Percentiles rank a stretch among this genome's conserved stretches.
phyloP scores from a whole-genome alignment of 1,140 invertebrate genomes.

The Drosophila ironensis region DNA sequence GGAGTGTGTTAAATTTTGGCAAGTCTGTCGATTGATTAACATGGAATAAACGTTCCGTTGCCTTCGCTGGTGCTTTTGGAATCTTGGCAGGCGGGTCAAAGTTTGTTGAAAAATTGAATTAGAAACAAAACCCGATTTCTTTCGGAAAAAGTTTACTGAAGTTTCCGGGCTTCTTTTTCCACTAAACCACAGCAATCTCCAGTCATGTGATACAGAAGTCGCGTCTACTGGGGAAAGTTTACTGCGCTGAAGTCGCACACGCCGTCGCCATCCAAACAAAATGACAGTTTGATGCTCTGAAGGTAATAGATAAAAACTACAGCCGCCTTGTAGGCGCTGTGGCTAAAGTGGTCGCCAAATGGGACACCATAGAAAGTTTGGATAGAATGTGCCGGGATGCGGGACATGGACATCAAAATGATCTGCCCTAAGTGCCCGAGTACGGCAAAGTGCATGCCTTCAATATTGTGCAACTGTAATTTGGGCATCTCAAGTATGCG shows the following conservation, averaged over 20 bases:
- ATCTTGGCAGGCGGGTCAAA: slow-evolving; percentile 7
- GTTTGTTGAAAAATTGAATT: slow-evolving; percentile 43
- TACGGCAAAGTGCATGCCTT: slow-evolving; percentile 38
- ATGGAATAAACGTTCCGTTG: slow-evolving; percentile 60
- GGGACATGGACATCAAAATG: slow-evolving; percentile 23
- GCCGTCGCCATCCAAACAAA: slow-evolving; percentile 29
- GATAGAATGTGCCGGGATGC: slow-evolving; percentile 2
- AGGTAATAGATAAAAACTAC: slow-evolving; percentile 37
- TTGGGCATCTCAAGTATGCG: slow-evolving; percentile 46
- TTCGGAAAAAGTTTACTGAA: slow-evolving; percentile 15
- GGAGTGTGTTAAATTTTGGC: slow-evolving; percentile 68
- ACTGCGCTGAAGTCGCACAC: slow-evolving; percentile 37
- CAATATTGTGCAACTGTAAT: slow-evolving; percentile 57
- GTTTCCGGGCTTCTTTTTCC: slow-evolving; percentile 9
- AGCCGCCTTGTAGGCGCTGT: slow-evolving; percentile 51
- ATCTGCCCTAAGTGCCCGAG: slow-evolving; percentile 11
- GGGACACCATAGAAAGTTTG: slow-evolving; percentile 25
- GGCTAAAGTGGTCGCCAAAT: slow-evolving; percentile 33
- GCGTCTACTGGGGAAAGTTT: slow-evolving; percentile 47
- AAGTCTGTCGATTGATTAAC: slow-evolving; percentile 74
- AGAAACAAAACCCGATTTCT: slow-evolving; percentile 29
- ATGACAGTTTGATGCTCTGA: slow-evolving; percentile 54
- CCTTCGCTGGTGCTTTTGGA: slow-evolving; percentile 32
- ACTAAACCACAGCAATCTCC: slow-evolving; percentile 8
- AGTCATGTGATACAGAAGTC: slow-evolving; percentile 42